A percentile compares a stretch with the other conserved stretches of the same genome.
Conservation (phyloP, 2,113 vertebrate genomes). For the Poicephalus gulielmi region DNA sequence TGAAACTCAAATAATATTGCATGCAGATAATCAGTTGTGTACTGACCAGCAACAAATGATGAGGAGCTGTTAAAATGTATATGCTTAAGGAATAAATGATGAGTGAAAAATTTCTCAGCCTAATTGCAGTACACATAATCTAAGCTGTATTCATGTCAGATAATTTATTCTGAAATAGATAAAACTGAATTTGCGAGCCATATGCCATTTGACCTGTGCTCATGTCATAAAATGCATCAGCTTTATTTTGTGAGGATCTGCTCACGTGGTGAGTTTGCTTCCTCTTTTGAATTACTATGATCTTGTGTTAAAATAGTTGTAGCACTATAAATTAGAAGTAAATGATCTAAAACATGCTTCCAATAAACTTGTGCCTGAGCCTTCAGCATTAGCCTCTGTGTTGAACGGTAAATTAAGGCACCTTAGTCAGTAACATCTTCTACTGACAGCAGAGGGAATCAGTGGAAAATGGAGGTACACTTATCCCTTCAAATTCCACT, state of each 20-base stretch:
- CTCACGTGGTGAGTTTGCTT: neutral
- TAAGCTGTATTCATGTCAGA: neutral
- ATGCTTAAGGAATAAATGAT: neutral
- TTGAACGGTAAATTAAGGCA: neutral
- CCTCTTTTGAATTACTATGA: neutral
- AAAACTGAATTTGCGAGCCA: neutral
- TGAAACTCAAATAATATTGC: neutral
- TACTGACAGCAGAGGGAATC: neutral
- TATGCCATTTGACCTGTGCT: neutral
- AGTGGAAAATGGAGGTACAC: neutral
- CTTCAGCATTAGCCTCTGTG: neutral
- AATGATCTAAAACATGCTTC: neutral
- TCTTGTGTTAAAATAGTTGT: neutral
- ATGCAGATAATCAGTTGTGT: neutral
- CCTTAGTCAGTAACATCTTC: neutral
- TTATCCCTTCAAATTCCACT: neutral
- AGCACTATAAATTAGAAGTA: neutral
- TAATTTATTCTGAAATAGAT: neutral
- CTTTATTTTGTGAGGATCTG: neutral
- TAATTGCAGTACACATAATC: neutral
- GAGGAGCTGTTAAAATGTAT: neutral
- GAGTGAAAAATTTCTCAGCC: neutral
- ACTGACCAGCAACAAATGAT: neutral
- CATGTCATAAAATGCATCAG: neutral
- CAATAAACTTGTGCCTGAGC: neutral